phyloP scores from a whole-genome alignment of 1,140 invertebrate genomes.

The Cherax destructor region DNA sequence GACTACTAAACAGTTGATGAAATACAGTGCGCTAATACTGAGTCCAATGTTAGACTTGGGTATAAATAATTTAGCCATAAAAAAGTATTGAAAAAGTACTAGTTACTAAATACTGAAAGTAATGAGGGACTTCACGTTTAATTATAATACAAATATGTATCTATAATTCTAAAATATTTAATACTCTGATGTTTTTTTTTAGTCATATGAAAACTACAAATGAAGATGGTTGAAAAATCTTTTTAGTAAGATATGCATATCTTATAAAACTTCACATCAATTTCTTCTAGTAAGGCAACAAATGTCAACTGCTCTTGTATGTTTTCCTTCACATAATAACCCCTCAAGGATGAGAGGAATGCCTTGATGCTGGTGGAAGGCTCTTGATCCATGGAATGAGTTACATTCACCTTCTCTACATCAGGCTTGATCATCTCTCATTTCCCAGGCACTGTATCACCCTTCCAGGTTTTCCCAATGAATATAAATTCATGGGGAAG shows the following conservation, averaged over 20 bases:
- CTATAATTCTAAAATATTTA: not conserved
- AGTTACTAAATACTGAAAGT: not conserved
- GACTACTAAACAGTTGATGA: not conserved
- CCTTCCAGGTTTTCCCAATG: too few relatives aligned
- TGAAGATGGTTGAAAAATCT: not conserved
- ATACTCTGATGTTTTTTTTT: not conserved
- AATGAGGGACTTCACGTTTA: not conserved
- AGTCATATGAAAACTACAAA: not conserved
- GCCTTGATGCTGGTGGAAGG: too few relatives aligned
- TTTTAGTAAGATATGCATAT: not conserved
- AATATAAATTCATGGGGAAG: too few relatives aligned
- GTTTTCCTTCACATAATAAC: not conserved
- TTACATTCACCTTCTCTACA: not conserved
- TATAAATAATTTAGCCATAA: not conserved
- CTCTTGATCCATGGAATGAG: too few relatives aligned
- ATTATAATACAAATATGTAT: not conserved
- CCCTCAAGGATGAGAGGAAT: not conserved
- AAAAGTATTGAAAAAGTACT: not conserved
- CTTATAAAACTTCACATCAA: not conserved
- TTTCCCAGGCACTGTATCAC: too few relatives aligned
- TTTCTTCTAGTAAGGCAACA: slow-evolving; percentile 9
- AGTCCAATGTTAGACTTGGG: not conserved
- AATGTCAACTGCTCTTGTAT: not conserved
- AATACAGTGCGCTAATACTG: not conserved
- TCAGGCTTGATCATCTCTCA: not conserved